Evolutionary conservation across 2,113 vertebrate species (phyloP).

Genomic region (Brienomyrus longianalis): DNA sequence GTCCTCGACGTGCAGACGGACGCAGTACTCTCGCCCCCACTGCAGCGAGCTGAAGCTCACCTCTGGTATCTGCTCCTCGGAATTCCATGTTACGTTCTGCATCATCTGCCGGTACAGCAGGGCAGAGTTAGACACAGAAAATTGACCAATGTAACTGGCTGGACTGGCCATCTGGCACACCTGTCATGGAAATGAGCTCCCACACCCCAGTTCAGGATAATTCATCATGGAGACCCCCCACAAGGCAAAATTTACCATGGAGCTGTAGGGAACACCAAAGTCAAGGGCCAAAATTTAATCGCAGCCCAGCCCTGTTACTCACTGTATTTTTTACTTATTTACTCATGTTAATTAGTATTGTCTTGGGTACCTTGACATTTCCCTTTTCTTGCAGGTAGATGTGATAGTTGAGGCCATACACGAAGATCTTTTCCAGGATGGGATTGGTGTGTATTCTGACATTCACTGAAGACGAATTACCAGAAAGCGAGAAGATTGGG

Average conservation of each 20-base stretch:
- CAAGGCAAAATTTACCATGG: neutral
- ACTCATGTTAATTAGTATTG: neutral
- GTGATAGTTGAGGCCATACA: slow-evolving; percentile 41
- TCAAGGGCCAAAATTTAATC: neutral
- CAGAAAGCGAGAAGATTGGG: slow-evolving; percentile 49
- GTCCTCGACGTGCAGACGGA: slow-evolving; percentile 38
- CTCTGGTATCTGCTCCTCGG: neutral
- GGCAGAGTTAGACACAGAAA: slow-evolving; percentile 5
- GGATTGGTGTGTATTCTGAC: slow-evolving; percentile 47
- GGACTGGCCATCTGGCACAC: neutral
- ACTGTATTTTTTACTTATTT: neutral
- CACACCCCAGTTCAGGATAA: neutral
- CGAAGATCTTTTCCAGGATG: slow-evolving; percentile 41
- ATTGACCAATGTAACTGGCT: neutral
- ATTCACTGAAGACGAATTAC: slow-evolving; percentile 40
- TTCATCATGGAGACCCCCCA: neutral
- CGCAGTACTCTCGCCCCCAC: slow-evolving; percentile 49
- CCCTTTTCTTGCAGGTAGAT: slow-evolving; percentile 39
- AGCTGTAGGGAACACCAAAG: neutral
- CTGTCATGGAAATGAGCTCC: neutral
- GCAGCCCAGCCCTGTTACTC: neutral
- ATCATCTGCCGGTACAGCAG: slow-evolving; percentile 30
- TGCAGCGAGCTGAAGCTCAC: slow-evolving; percentile 40
- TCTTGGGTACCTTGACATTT: slow-evolving; percentile 37
- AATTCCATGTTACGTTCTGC: neutral